Evolutionary conservation across 2,888 invertebrate species (phyloP), one percentile per base, ranked within the genome.

Genomic region (Pasiphila rectangulata): DNA sequence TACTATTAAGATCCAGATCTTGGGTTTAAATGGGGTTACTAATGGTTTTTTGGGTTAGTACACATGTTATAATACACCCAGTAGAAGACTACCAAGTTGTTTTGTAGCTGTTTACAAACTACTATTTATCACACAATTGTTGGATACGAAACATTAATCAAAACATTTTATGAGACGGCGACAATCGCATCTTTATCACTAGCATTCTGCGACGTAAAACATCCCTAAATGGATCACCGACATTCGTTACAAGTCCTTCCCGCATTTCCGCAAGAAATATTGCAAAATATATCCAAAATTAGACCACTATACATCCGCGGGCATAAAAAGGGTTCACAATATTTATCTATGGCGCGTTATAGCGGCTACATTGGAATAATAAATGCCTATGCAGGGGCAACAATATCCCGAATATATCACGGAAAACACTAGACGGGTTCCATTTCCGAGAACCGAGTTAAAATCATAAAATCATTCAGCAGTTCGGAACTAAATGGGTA

Each of bases 311-410:
- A 57, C 57, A 64, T 64, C 59, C 50, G 56, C 49, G 59, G 57
- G 67, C 64, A 69, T 68, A 72, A 35, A 76, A 75, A 74, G 72
- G 74, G 72, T 72, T 69, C 66, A 67, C 69, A 67, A 72, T 75
- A 76, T 78, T 74, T 75, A 79, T 79, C 65, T 71, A 71, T 73
- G 72, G 64, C 65, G 67, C 65, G 71, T 75, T 77, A 76, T 71
- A 75, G 72, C 67, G 66, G 69, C 60, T 67, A 67, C 67, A 74
- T 76, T 71, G 67, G 65, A 72, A 73, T 78, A 78, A 79, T 72
- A 79, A 76, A 78, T 79, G 71, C 64, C 64, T 66, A 67, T 64
- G 66, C 59, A 68, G 69, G 67, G 65, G 59, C 64, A 68, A 76
- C 72, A 75, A 75, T 75, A 68, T 69, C 66, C 63, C 51, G 58